These are phyloP conservation scores for Microtus montanus DNA, from an alignment of 2,113 vertebrate species.

Conservation along the genomic window DNA sequence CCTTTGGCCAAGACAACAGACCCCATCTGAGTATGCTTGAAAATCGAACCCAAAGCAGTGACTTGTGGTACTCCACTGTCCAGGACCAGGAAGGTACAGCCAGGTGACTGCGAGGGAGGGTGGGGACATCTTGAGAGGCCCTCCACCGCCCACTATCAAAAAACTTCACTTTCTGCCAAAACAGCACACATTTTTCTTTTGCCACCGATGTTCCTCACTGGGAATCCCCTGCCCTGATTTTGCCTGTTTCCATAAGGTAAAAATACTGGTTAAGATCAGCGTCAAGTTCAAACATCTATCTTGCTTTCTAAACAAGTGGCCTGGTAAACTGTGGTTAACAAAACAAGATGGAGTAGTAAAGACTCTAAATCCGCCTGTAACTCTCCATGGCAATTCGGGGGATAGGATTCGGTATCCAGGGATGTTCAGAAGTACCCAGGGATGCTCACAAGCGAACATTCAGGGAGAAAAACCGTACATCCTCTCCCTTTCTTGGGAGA, in stretches of 20 bases:
- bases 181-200: not conserved
- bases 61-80: not conserved
- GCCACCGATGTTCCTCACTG: not conserved
- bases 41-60: not conserved
- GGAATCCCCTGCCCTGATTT: not conserved
- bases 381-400: not conserved
- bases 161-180: not conserved
- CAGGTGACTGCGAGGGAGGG: not conserved
- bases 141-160: not conserved
- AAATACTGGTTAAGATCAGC: not conserved
- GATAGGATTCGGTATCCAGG: not conserved
- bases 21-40: not conserved
- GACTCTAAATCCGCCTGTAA: not conserved
- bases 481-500: not conserved
- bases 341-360: conserved; percentile 27
- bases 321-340: not conserved
- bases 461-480: conserved; percentile 9
- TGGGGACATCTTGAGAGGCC: not conserved
- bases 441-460: not conserved
- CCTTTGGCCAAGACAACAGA: not conserved
- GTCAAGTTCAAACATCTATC: not conserved
- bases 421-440: not conserved
- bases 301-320: not conserved
- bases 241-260: not conserved
- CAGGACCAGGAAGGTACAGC: not conserved